Evolutionary conservation across 1,140 invertebrate species (phyloP), one percentile per base, ranked within the genome.

Genomic region (Leguminivora glycinivorella): DNA sequence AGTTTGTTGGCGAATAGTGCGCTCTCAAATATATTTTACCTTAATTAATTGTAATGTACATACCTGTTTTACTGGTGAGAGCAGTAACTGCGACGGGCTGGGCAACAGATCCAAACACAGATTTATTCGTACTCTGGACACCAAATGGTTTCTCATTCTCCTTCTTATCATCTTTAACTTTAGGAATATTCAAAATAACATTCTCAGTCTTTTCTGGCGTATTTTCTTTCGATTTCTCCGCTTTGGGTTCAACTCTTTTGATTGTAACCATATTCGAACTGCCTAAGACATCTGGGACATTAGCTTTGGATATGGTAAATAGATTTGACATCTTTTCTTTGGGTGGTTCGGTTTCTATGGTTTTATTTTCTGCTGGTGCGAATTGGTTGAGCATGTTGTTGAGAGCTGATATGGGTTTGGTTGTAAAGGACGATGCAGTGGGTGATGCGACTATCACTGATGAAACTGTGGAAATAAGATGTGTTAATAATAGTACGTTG

Each of bases 331-430:
- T 58, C 9, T 79, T 70, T 67, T 72, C 72, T 69, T 80, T 79
- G 25, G 24, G 19, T 17, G 76, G 75, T 80, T 88, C 85, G 1
- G 84, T 87, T 82, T 87, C 85, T 38, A 73, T 74, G 5, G 82
- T 82, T 74, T 73, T 76, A n/a, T 67, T 38, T 24, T 72, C 71
- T n/a, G 75, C 75, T 7, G 75, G 69, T 70, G 74, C 74, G 34
- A 78, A 76, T 75, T 79, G 76, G 58, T 29, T 77, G 29, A 80
- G 77, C 72, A 83, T 75, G 17, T 75, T 77, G 29, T 67, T 75
- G n/a, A 78, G 72, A 38, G 75, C 77, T 7, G 75, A 68, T 70
- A 75, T 76, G 2, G 77, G 78, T 76, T 83, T 80, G 1, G 78
- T 56, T 67, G 75, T 70, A 19, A 79, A 79, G 10, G 75, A 47